phyloP scores from a whole-genome alignment of 2,113 vertebrate species.

The Oplegnathus fasciatus region DNA sequence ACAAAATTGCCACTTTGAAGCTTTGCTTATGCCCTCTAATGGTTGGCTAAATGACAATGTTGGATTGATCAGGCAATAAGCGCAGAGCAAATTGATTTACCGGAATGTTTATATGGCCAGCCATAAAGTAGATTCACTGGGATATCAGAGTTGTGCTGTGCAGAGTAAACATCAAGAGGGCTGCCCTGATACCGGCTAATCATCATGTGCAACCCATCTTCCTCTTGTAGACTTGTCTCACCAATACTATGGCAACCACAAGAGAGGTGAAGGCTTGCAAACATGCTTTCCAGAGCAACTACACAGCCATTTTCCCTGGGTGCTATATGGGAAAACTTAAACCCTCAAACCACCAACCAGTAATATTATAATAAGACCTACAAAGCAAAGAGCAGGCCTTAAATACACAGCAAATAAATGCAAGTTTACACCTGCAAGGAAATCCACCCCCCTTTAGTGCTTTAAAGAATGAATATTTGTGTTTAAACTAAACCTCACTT shows the following conservation, averaged over 20 bases:
- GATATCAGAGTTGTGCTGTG: neutral
- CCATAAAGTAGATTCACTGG: neutral
- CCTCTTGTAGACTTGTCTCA: slow-evolving; percentile 44
- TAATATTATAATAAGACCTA: neutral
- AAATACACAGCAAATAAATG: neutral
- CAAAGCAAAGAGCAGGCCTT: slow-evolving; percentile 12
- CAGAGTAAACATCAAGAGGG: slow-evolving; percentile 13
- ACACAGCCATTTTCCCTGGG: slow-evolving; percentile 33
- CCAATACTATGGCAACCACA: slow-evolving; percentile 77
- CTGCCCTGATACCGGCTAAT: slow-evolving; percentile 16
- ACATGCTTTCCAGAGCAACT: slow-evolving; percentile 64
- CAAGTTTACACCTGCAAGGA: slow-evolving; percentile 1
- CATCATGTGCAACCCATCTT: slow-evolving; percentile 52
- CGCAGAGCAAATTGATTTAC: slow-evolving; percentile 40
- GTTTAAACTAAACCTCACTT: slow-evolving; percentile 46
- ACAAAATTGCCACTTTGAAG: slow-evolving; percentile 33
- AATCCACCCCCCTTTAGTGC: neutral
- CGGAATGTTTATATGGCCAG: slow-evolving; percentile 28
- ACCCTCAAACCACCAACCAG: neutral
- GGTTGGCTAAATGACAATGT: slow-evolving; percentile 20
- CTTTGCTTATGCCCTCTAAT: slow-evolving; percentile 25
- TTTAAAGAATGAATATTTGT: slow-evolving; percentile 64
- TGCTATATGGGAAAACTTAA: neutral
- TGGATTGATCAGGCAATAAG: slow-evolving; percentile 32
- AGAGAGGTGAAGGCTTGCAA: slow-evolving; percentile 62